Evolutionary conservation across 1,140 invertebrate species (phyloP).

Genomic region (Zaprionus inermis): DNA sequence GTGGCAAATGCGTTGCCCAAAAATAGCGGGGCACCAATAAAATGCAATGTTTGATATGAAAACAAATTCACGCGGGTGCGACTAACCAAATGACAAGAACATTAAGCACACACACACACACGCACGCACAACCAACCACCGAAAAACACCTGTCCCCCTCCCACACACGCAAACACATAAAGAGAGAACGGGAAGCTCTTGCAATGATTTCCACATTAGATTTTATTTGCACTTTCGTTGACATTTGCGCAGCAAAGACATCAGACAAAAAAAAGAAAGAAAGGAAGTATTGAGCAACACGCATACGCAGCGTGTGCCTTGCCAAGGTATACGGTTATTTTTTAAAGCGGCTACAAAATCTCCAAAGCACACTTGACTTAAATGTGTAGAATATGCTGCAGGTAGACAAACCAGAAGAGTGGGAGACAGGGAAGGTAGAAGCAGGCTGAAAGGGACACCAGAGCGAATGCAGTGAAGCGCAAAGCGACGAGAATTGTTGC

Average conservation of each 20-base stretch:
- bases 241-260: constrained; percentile 62
- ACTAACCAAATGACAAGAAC: constrained; percentile 79
- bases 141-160: constrained; percentile 19
- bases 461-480: constrained; percentile 32
- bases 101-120: constrained; percentile 55
- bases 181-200: constrained; percentile 46
- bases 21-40: constrained; percentile 70
- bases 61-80: constrained; percentile 80
- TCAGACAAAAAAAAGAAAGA: constrained; percentile 21
- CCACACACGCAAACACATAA: neutral
- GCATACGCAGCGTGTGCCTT: constrained; percentile 21
- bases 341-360: constrained; percentile 78
- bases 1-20: constrained; percentile 57
- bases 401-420: constrained; percentile 29
- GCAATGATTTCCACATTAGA: constrained; percentile 80
- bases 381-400: constrained; percentile 64
- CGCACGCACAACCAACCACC: constrained; percentile 21
- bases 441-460: constrained; percentile 1
- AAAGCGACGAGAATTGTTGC: constrained; percentile 36
- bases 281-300: constrained; percentile 15
- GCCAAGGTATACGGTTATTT: constrained; percentile 22
- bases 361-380: constrained; percentile 81
- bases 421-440: neutral
- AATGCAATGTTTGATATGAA: constrained; percentile 79
- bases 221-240: constrained; percentile 82